Base-by-base conservation (phyloP, 2,888 invertebrate species). In the Hecatera dysodea region DNA sequence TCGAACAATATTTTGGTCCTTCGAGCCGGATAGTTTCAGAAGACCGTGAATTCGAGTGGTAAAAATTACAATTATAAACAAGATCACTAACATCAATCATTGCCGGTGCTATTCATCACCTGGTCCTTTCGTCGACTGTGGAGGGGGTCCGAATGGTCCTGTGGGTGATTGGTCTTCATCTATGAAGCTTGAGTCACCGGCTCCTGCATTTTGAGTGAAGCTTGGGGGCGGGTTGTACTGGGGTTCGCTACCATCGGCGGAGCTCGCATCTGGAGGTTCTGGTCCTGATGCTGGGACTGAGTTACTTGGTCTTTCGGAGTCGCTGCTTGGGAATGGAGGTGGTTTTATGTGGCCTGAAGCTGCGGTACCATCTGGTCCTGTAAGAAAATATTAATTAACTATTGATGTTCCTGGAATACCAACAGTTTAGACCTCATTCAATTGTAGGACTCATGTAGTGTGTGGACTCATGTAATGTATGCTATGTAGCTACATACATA, bases 311-410 rank as follows among this genome's bases (percentile, higher is more conserved):
- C 91, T 88, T 8, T 93, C 93, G 78, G 90, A 90, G 19, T 95
- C 94, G 63, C 90, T 87, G n/a, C 81, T 78, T 46, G 93, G 90
- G 84, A 94, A 96, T 4, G 95, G 95, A 19, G 95, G 94, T 27
- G 96, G 96, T 83, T 96, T 96, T 9, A 96, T 94, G 83, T 96
- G 96, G 0, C 97, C 97, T 80, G 96, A 97, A 39, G 96, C 97
- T 46, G 97, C 97, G 8, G 96, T 96, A 42, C 95, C 96, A 75
- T 96, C 96, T 24, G 96, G 96, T 42, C 94, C 95, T 94, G 65
- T 29, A 65, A 80, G 1, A 27, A 4, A 42, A 17, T 33, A 8
- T 55, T 61, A 36, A 50, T 12, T 22, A 6, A n/a, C 12, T 27
- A 15, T 55, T 22, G n/a, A 15, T 27, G 46, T 9, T 22, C 3